Percentiles rank a stretch among this genome's conserved stretches.
These are phyloP conservation scores for Acanthosepion lycidas DNA, from an alignment of 2,888 invertebrate species.

Conservation along the genomic window DNA sequence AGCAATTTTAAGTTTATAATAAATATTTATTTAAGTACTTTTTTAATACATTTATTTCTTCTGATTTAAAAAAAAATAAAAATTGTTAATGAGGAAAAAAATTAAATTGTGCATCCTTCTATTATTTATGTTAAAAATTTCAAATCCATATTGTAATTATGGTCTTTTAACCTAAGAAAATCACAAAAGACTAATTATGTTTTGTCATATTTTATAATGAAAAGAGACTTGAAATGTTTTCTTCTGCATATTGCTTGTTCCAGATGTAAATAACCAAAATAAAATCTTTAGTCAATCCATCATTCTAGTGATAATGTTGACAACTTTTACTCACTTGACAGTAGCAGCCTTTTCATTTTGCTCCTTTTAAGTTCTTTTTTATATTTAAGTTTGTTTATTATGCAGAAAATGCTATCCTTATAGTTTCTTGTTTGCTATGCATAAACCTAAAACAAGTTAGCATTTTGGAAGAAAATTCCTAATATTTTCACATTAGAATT, in stretches of 20 bases:
- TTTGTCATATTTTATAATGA: not conserved
- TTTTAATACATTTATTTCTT: not conserved
- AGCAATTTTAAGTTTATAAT: not conserved
- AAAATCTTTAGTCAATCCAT: not conserved
- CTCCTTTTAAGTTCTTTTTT: not conserved
- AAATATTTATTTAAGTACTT: not conserved
- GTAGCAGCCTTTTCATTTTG: not conserved
- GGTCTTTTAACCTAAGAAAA: not conserved
- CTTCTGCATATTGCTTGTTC: not conserved
- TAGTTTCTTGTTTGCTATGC: not conserved
- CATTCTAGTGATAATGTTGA: not conserved
- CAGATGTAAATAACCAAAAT: not conserved
- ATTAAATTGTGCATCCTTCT: not conserved
- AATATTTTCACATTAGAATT: too few relatives aligned
- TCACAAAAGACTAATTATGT: not conserved
- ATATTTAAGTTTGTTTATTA: not conserved
- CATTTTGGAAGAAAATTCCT: too few relatives aligned
- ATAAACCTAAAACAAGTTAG: not conserved
- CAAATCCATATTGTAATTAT: not conserved
- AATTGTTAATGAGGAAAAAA: not conserved
- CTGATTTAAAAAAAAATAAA: not conserved
- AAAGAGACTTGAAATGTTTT: not conserved
- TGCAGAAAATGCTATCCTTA: not conserved
- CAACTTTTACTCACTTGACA: not conserved
- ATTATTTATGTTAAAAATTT: not conserved